Conservation (phyloP, 2,888 invertebrate genomes). For the Hirtodrosophila alboralis region DNA sequence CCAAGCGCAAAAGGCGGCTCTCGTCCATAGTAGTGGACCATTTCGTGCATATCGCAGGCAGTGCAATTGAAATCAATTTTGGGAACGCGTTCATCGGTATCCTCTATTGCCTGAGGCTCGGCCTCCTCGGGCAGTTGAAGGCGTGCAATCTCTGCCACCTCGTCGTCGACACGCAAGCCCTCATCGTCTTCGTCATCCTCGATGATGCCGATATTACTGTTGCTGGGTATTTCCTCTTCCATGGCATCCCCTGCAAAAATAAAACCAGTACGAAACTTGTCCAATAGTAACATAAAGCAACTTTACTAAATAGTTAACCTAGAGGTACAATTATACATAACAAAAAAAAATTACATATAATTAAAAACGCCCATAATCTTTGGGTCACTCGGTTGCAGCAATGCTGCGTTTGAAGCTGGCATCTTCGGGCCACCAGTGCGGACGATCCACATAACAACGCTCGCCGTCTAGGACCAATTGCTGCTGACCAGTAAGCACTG, state of each 20-base stretch:
- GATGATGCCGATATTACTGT: neutral
- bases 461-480: slow-evolving; percentile 86
- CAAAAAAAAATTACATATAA: too few relatives aligned
- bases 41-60: slow-evolving; percentile 88
- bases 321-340: slow-evolving; percentile 9
- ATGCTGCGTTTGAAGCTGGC: slow-evolving; percentile 39
- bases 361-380: too few relatives aligned
- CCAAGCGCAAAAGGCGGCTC: slow-evolving; percentile 89
- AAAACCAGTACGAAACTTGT: slow-evolving; percentile 4
- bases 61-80: slow-evolving; percentile 86
- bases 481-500: slow-evolving; percentile 86
- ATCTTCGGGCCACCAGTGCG: slow-evolving; percentile 92
- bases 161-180: slow-evolving; percentile 55
- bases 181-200: slow-evolving; percentile 35
- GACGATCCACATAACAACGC: slow-evolving; percentile 86
- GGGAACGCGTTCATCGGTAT: slow-evolving; percentile 77
- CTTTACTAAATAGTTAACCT: slow-evolving; percentile 10
- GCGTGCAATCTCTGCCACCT: slow-evolving; percentile 75
- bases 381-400: slow-evolving; percentile 66
- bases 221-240: slow-evolving; percentile 9
- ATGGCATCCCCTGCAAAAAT: slow-evolving; percentile 32
- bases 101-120: slow-evolving; percentile 16
- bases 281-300: neutral
- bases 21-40: slow-evolving; percentile 90
- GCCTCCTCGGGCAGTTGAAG: slow-evolving; percentile 47